Evolutionary conservation across 1,140 invertebrate genomes (phyloP).

Genomic region (Brachionus paranguensis): DNA sequence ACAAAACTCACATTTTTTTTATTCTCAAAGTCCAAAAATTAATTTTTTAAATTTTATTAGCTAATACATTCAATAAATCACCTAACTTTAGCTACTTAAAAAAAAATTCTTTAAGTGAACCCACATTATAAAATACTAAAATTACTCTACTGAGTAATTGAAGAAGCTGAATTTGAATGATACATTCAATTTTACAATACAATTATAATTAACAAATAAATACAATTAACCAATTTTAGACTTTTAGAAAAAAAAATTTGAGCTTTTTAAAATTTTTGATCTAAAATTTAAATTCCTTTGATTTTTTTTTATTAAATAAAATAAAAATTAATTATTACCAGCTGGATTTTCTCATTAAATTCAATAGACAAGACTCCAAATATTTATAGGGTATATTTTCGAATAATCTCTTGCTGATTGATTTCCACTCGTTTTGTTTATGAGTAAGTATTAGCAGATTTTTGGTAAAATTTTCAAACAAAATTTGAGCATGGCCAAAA

Average conservation of each 20-base stretch:
- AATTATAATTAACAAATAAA: no score
- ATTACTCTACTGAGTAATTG: no score
- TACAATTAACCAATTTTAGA: no score
- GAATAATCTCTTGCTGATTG: not conserved
- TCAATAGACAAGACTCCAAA: slow-evolving; percentile 5
- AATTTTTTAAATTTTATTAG: no score
- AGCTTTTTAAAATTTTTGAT: no score
- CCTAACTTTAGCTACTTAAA: no score
- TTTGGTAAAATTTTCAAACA: slow-evolving; percentile 3
- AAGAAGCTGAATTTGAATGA: no score
- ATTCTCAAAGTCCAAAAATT: no score
- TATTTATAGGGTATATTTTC: slow-evolving; percentile 19
- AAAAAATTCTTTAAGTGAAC: no score
- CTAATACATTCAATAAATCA: no score
- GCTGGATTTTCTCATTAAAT: not conserved
- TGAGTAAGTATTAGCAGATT: not conserved
- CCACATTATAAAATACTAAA: no score
- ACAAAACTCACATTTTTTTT: no score
- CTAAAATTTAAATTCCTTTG: not conserved
- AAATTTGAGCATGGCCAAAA: not conserved
- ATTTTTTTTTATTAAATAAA: not conserved
- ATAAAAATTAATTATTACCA: not conserved
- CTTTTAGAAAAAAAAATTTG: not conserved
- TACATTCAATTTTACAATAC: not conserved
- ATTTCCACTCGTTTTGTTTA: not conserved